Base-by-base conservation (phyloP, 1,140 invertebrate species). In the Euwallacea similis region DNA sequence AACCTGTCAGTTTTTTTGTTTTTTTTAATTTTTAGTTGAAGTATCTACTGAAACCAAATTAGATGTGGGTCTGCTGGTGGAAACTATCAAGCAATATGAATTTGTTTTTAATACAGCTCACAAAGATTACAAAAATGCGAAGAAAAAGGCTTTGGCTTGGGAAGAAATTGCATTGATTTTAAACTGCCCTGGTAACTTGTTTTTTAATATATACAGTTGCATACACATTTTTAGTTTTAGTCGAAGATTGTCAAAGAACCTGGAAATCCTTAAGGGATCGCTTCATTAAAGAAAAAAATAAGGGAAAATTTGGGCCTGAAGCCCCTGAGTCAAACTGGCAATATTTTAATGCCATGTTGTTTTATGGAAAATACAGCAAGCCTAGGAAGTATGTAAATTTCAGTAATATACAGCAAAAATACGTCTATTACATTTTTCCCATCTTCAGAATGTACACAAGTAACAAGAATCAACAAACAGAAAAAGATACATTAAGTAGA, bases 91-190 rank as follows among this genome's bases (percentile, higher is more conserved):
- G 42, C 10, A 33, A 10, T 66, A 56, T 66, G 65, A 66, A 56
- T 66, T 56, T 56, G 13, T 66, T 11, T 66, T 55, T 33, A 50
- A 66, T 2, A 55, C 55, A 7, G 44, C 9, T 7, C 43, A 66
- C 50, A 15, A 15, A 33, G 64, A 66, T 41, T 66, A 55, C 16
- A 66, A 66, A 66, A 66, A 66, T 55, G 21, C 21, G 9, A 66
- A 55, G 42, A 66, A 55, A 42, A 66, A 66, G 21, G 21, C 46
- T 11, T 21, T 44, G 10, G 46, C 43, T 2, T 64, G 62, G 62
- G 44, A 64, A 56, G 64, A 66, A 42, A 66, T 66, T 50, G 21
- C 47, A 0, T 13, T 42, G 8, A 56, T 56, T 8, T 7, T 55
- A 13, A 56, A 66, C 55, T 10, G 9, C 15, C 10, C 47, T 55